Evolutionary conservation across 2,113 vertebrate species (phyloP).

Genomic region (Labeo catla): DNA sequence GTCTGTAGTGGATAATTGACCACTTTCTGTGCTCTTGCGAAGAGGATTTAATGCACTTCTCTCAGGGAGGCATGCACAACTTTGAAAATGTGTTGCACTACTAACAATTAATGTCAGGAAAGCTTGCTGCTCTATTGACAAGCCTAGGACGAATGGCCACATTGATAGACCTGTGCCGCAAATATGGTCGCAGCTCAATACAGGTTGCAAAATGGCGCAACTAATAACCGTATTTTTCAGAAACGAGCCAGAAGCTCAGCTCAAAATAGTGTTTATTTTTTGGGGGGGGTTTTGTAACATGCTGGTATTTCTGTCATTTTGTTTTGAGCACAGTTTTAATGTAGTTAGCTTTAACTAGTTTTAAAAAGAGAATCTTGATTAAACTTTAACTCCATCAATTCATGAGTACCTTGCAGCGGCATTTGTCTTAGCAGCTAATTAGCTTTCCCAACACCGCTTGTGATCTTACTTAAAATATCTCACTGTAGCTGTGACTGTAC

Average conservation of each 20-base stretch:
- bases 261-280: background rate
- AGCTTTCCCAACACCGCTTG: background rate
- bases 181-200: background rate
- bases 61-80: slow-evolving; percentile 17
- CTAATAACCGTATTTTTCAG: background rate
- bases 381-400: background rate
- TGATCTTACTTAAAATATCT: background rate
- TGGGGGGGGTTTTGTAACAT: background rate
- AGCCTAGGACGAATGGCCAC: background rate
- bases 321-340: background rate
- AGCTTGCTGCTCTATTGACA: background rate
- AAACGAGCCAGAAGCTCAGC: background rate
- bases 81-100: slow-evolving; percentile 27
- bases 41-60: slow-evolving; percentile 20
- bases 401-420: background rate
- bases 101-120: background rate
- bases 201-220: background rate
- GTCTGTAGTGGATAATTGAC: slow-evolving; percentile 53
- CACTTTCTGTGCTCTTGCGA: slow-evolving; percentile 41
- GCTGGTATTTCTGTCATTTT: background rate
- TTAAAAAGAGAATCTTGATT: background rate
- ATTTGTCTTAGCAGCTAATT: background rate
- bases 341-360: background rate
- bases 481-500: background rate
- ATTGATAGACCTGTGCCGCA: background rate